Percentiles rank a stretch among this genome's conserved stretches.
Conservation (phyloP, 2,888 invertebrate species). For the Metopia argyrocephala region DNA sequence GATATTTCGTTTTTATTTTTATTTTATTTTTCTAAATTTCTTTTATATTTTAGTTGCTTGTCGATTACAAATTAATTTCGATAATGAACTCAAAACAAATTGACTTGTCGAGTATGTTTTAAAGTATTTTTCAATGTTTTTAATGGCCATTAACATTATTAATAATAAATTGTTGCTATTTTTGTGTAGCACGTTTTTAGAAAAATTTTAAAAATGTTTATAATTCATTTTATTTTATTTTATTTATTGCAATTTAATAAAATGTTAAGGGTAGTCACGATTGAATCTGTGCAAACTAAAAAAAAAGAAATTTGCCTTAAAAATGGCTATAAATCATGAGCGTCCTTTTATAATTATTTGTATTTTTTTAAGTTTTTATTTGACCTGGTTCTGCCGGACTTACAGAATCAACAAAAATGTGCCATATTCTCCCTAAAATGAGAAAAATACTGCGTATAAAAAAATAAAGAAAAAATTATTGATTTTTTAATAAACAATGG, state of each 20-base stretch:
- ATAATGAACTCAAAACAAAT: conserved; percentile 22
- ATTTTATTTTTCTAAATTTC: too few species aligned
- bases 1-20: too few species aligned
- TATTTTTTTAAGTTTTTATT: neutral
- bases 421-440: too few species aligned
- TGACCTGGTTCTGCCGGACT: neutral
- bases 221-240: neutral
- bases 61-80: neutral
- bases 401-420: too few species aligned
- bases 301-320: neutral
- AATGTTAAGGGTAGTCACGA: too few species aligned
- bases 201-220: neutral
- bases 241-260: too few species aligned
- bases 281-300: too few species aligned
- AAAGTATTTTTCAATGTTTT: conserved; percentile 16
- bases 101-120: conserved; percentile 1
- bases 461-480: too few species aligned
- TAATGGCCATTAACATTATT: conserved; percentile 13
- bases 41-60: neutral
- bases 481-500: too few species aligned
- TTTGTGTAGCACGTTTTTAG: neutral
- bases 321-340: neutral
- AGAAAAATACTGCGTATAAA: too few species aligned
- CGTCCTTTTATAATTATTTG: too few species aligned
- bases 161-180: neutral